Conservation (phyloP, 2,888 invertebrate species). For the Dorcus parallelipipedus region DNA sequence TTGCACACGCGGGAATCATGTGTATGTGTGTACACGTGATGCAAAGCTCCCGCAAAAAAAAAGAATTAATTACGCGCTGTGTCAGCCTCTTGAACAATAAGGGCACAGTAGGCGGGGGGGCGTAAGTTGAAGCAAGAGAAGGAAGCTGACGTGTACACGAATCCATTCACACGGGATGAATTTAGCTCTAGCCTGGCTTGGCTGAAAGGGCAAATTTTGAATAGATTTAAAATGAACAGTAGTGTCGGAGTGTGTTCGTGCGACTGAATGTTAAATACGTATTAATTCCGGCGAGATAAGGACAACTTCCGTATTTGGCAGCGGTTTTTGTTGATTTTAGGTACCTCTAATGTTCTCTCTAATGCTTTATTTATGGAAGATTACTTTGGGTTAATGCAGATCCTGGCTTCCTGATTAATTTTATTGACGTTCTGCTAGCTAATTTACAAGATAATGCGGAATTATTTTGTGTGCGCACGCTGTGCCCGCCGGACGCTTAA, state of each 20-base stretch:
- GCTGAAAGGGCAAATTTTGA: conserved; percentile 20
- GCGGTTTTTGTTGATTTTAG: conserved; percentile 17
- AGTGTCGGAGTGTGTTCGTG: conserved; percentile 16
- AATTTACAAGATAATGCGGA: conserved; percentile 1
- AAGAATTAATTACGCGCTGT: conserved; percentile 1
- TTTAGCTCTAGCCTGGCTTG: background rate
- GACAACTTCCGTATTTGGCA: conserved; percentile 19
- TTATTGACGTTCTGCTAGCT: conserved; percentile 9
- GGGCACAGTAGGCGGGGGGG: background rate
- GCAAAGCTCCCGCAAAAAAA: background rate
- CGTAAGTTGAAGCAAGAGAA: background rate
- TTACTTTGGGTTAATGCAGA: conserved; percentile 13
- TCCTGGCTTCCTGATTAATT: conserved; percentile 11
- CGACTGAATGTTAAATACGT: conserved; percentile 22
- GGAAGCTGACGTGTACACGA: background rate
- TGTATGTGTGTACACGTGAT: no score
- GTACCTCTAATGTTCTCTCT: conserved; percentile 15
- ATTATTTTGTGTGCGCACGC: background rate
- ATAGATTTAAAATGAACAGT: conserved; percentile 21
- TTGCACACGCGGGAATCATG: no score
- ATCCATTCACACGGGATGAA: background rate
- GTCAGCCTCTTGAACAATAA: conserved; percentile 18
- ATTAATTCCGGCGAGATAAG: conserved; percentile 21
- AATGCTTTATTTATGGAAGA: conserved; percentile 17
- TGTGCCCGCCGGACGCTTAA: no score